These are phyloP conservation scores for Oreortyx pictus DNA, from an alignment of 2,797 vertebrate species.

Conservation along the genomic window DNA sequence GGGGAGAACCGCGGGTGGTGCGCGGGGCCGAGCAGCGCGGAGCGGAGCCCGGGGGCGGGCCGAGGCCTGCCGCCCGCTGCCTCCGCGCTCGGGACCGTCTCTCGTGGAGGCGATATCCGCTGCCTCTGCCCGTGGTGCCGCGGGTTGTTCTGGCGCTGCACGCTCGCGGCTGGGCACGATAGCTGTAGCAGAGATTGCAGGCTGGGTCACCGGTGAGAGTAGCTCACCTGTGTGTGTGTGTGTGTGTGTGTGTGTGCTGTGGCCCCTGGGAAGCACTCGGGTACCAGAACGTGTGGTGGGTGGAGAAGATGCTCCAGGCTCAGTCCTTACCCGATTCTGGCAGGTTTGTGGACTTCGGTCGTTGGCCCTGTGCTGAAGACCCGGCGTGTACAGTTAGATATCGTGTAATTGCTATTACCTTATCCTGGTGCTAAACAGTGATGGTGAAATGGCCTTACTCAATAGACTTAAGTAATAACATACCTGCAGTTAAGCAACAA, in stretches of 20 bases:
- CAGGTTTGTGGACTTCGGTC: not conserved
- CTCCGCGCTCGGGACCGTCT: not conserved
- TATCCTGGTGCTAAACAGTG: not conserved
- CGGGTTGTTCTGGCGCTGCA: not conserved
- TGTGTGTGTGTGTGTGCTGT: too few species aligned
- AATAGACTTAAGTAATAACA: slow-evolving; percentile 40
- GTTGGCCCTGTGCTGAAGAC: fast-evolving
- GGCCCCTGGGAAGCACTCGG: not conserved
- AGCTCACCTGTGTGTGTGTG: fast-evolving
- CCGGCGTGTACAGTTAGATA: not conserved
- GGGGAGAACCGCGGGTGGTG: not conserved
- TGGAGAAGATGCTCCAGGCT: not conserved
- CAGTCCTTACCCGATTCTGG: fast-evolving
- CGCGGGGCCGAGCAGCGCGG: not conserved
- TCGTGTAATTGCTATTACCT: not conserved
- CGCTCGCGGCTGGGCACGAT: not conserved
- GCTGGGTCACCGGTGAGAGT: not conserved
- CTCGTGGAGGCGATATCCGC: not conserved
- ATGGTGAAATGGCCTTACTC: not conserved
- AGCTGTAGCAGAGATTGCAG: fast-evolving
- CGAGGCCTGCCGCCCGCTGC: not conserved
- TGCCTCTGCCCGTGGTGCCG: fast-evolving
- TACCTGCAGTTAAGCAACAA: slow-evolving; percentile 31
- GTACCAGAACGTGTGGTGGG: not conserved
- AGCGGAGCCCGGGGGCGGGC: not conserved